Percentiles rank a stretch among this genome's conserved stretches.
Conservation (phyloP, 2,113 vertebrate genomes). For the Dunckerocampus dactyliophorus region DNA sequence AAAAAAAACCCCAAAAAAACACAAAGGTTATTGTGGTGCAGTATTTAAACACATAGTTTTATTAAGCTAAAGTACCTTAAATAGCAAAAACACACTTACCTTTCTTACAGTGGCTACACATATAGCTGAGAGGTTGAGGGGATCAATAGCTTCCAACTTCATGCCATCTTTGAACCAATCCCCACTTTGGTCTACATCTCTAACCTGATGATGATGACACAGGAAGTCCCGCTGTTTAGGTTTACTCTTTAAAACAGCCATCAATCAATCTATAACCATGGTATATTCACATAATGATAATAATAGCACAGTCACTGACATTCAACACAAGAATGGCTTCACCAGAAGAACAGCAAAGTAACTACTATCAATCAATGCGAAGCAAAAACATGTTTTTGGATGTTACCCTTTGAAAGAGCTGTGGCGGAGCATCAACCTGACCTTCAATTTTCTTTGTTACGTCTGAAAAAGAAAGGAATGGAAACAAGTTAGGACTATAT, state of each 20-base stretch:
- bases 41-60: background rate
- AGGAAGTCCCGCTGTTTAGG: background rate
- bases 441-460: conserved; percentile 91
- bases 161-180: conserved; percentile 98
- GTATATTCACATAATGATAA: background rate
- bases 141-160: conserved; percentile 98
- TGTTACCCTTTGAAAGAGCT: conserved; percentile 89
- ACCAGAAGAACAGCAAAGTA: no score
- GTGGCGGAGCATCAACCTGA: conserved; percentile 85
- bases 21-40: no score
- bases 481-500: background rate
- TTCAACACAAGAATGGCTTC: no score
- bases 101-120: conserved; percentile 98
- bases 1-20: no score
- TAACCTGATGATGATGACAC: conserved; percentile 72
- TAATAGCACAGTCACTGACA: no score
- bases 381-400: background rate
- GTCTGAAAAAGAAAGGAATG: conserved; percentile 70
- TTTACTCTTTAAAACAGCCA: background rate
- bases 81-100: conserved; percentile 66
- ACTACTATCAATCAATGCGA: no score
- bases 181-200: conserved; percentile 89
- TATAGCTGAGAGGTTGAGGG: conserved; percentile 97
- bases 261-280: background rate
- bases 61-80: background rate